Percentiles rank a stretch among this genome's conserved stretches.
These are phyloP conservation scores for Ploceus nigricollis DNA, from an alignment of 2,113 vertebrate species.

Conservation along the genomic window DNA sequence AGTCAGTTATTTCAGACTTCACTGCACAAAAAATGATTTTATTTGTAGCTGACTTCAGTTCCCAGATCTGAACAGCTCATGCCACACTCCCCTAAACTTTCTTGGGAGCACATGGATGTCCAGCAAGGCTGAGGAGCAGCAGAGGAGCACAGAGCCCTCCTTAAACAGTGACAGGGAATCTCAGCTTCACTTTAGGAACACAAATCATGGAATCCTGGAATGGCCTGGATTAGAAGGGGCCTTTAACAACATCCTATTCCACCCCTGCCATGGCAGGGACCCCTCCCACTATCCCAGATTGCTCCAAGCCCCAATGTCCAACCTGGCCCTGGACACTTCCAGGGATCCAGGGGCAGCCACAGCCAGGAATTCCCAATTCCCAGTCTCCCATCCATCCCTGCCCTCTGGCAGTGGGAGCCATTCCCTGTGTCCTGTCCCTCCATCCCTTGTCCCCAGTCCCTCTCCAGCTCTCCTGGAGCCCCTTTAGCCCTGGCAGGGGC, in stretches of 20 bases:
- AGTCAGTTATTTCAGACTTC: neutral
- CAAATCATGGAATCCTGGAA: neutral
- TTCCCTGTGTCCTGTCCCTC: neutral
- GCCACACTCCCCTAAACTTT: neutral
- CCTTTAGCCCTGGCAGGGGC: accelerated
- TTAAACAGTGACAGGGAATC: neutral
- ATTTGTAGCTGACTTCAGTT: neutral
- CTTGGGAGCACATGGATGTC: neutral
- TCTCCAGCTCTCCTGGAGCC: neutral
- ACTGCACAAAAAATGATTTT: accelerated
- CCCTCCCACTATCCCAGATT: accelerated
- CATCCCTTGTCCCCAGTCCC: neutral
- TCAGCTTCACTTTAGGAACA: neutral
- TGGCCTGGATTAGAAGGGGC: neutral
- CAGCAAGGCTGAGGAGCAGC: neutral
- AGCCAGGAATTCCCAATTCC: neutral
- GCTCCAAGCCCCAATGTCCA: neutral
- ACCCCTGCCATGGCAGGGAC: neutral
- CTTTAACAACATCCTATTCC: accelerated
- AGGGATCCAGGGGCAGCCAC: neutral
- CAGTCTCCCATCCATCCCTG: neutral
- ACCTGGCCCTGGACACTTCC: accelerated
- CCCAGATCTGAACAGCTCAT: neutral
- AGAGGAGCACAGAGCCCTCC: neutral
- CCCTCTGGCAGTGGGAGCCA: neutral